phyloP scores from a whole-genome alignment of 2,113 vertebrate genomes.

The Nothocercus julius region DNA sequence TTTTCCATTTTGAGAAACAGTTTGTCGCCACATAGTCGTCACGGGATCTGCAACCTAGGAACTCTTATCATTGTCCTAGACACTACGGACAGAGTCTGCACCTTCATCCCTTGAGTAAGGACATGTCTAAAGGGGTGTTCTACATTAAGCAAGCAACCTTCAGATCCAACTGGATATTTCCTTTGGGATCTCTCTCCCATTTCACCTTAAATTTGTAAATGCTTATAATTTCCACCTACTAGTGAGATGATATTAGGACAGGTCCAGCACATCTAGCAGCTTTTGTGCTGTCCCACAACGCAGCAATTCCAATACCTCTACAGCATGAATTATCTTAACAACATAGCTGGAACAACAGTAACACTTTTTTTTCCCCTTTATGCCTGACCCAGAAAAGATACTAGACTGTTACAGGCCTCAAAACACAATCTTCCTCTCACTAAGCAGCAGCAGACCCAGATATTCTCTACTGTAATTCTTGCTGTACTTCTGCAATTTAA shows the following conservation, averaged over 20 bases:
- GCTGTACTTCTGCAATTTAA: not conserved
- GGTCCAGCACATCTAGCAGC: not conserved
- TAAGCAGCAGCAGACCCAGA: not conserved
- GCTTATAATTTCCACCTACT: not conserved
- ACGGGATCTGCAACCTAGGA: not conserved
- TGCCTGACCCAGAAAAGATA: not conserved
- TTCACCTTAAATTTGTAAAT: not conserved
- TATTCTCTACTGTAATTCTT: not conserved
- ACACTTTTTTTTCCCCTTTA: accelerated
- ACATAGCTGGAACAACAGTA: not conserved
- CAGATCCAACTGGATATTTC: not conserved
- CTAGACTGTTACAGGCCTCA: not conserved
- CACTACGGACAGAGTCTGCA: accelerated
- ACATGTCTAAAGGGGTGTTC: not conserved
- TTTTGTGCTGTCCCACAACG: not conserved
- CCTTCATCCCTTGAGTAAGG: not conserved
- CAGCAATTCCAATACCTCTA: not conserved
- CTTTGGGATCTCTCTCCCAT: not conserved
- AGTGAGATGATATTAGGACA: not conserved
- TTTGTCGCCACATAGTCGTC: not conserved
- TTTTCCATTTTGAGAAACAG: not conserved
- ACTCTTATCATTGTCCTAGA: not conserved
- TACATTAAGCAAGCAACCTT: not conserved
- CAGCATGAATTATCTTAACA: not conserved
- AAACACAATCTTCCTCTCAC: not conserved